Conservation (phyloP, 2,888 invertebrate species). For the Cryptus armator region DNA sequence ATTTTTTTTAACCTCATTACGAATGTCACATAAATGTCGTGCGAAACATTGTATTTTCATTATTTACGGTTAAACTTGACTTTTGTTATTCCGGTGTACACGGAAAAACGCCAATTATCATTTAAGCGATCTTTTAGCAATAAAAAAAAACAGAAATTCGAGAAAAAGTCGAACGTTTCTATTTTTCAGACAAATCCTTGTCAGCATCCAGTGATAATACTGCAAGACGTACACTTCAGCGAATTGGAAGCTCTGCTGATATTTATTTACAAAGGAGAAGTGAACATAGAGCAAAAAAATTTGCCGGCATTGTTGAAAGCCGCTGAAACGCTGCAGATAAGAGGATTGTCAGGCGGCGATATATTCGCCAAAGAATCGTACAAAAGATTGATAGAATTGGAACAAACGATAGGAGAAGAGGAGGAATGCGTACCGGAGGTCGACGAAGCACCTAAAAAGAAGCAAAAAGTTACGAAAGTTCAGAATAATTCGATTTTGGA, state of each 20-base stretch:
- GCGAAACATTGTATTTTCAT: no score
- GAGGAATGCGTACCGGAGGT: conserved; percentile 14
- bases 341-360: conserved; percentile 89
- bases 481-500: conserved; percentile 79
- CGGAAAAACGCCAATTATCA: no score
- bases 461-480: conserved; percentile 76
- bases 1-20: no score
- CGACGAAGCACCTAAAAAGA: conserved; percentile 79
- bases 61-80: no score
- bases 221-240: conserved; percentile 90
- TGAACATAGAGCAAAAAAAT: conserved; percentile 90
- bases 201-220: conserved; percentile 91
- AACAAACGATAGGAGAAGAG: conserved; percentile 65
- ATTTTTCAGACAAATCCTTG: conserved; percentile 90
- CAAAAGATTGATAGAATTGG: conserved; percentile 78
- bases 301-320: conserved; percentile 89
- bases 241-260: conserved; percentile 89
- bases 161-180: conserved; percentile 64
- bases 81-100: no score
- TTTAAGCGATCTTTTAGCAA: no score
- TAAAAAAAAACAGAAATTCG: neutral
- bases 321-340: conserved; percentile 89
- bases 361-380: conserved; percentile 85
- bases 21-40: no score
- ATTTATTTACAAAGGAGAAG: conserved; percentile 92